Percentiles rank a stretch among this genome's conserved stretches.
These are phyloP conservation scores for Himalopsyche kuldschensis DNA, from an alignment of 2,888 invertebrate genomes.

Conservation along the genomic window DNA sequence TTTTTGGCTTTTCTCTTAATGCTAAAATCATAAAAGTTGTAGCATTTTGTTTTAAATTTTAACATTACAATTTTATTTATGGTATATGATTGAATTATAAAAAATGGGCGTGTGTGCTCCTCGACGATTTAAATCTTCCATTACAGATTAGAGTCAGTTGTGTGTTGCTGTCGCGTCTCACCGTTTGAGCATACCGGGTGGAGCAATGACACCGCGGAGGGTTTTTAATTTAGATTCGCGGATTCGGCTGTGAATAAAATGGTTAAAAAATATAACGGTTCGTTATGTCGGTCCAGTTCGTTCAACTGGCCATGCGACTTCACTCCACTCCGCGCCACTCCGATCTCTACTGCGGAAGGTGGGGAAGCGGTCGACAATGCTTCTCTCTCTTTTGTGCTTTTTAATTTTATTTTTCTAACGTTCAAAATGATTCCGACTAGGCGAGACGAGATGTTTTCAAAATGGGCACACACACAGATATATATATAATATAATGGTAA, in stretches of 20 bases:
- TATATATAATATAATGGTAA: neutral
- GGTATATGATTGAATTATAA: no score
- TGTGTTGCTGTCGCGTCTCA: neutral
- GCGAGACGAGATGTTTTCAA: neutral
- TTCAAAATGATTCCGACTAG: neutral
- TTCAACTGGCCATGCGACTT: constrained; percentile 15
- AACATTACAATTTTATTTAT: no score
- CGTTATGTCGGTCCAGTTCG: constrained; percentile 23
- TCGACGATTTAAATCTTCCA: no score
- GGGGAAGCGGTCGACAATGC: neutral
- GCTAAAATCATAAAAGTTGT: no score
- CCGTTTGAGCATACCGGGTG: neutral
- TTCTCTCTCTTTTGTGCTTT: neutral
- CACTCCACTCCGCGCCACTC: no score
- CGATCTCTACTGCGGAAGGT: no score
- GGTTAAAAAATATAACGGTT: constrained; percentile 14
- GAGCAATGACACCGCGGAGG: constrained; percentile 24
- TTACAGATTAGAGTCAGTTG: no score
- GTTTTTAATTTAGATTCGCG: constrained; percentile 22
- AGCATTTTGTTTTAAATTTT: no score
- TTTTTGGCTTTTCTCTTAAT: no score
- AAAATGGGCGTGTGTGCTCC: no score
- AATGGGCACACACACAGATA: no score
- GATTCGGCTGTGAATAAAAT: constrained; percentile 17
- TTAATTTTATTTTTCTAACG: neutral